Percentiles rank a stretch among this genome's conserved stretches.
phyloP scores from a whole-genome alignment of 2,888 invertebrate genomes.

The Ptilodon capucinus region DNA sequence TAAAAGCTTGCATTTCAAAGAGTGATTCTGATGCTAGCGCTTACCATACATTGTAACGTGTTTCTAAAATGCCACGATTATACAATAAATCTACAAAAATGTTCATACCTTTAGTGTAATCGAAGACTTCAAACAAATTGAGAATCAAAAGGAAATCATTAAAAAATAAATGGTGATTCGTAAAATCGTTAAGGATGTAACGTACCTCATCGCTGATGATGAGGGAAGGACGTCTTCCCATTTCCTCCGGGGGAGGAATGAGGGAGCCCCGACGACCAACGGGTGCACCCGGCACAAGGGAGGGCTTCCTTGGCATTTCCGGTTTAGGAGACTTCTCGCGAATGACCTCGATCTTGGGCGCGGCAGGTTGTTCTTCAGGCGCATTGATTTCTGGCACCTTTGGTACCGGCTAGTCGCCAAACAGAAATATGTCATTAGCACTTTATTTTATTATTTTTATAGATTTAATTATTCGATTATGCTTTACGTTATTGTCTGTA shows the following conservation, averaged over 20 bases:
- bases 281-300: slow-evolving; percentile 84
- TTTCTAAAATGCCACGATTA: slow-evolving; percentile 54
- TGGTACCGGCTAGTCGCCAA: slow-evolving; percentile 51
- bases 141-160: slow-evolving; percentile 5
- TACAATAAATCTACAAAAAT: slow-evolving; percentile 42
- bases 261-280: slow-evolving; percentile 88
- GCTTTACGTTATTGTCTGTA: not conserved
- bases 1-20: slow-evolving; percentile 31
- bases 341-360: slow-evolving; percentile 94
- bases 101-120: slow-evolving; percentile 62
- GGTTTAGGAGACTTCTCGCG: slow-evolving; percentile 88
- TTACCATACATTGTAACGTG: slow-evolving; percentile 24
- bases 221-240: slow-evolving; percentile 93
- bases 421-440: not conserved
- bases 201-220: slow-evolving; percentile 97
- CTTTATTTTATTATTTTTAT: not conserved
- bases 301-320: slow-evolving; percentile 87
- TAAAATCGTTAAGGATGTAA: slow-evolving; percentile 30
- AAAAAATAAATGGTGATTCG: slow-evolving; percentile 14
- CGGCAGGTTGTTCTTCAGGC: slow-evolving; percentile 81
- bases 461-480: too few species aligned
- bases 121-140: slow-evolving; percentile 41
- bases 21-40: slow-evolving; percentile 42
- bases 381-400: slow-evolving; percentile 88
- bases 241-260: slow-evolving; percentile 94